Evolutionary conservation across 2,888 invertebrate species (phyloP).

Genomic region (Cyaniris semiargus): DNA sequence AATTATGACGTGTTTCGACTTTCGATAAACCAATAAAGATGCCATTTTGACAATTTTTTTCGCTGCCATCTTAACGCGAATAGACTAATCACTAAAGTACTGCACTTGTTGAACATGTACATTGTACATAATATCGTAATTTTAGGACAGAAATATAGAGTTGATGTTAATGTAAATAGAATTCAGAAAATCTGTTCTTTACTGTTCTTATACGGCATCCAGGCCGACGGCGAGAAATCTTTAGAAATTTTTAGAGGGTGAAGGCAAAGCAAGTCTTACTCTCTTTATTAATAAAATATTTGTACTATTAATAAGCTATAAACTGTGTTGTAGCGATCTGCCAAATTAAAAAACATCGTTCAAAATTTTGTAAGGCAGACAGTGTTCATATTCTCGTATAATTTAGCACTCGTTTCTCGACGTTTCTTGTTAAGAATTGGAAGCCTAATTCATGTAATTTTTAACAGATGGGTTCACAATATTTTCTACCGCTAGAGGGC

Average conservation of each 20-base stretch:
- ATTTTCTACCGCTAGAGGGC: no score
- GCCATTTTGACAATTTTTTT: background rate
- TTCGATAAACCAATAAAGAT: background rate
- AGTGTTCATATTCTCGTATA: no score
- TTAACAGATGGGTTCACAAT: no score
- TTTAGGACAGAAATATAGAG: background rate
- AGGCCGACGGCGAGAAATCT: background rate
- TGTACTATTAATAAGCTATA: no score
- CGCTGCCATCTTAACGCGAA: background rate
- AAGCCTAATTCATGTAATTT: no score
- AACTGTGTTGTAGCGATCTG: no score
- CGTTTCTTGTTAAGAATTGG: no score
- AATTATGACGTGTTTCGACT: background rate
- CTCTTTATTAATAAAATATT: no score
- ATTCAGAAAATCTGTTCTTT: background rate
- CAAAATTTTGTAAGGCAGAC: no score
- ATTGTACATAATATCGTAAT: background rate
- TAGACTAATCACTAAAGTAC: background rate
- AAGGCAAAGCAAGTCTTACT: no score
- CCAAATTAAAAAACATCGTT: no score
- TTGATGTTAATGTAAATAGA: slow-evolving; percentile 3
- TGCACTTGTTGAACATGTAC: slow-evolving; percentile 1
- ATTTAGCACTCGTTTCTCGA: no score
- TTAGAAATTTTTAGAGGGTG: background rate
- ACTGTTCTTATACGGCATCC: background rate